phyloP scores from a whole-genome alignment of 2,113 vertebrate species.

The Phycodurus eques region DNA sequence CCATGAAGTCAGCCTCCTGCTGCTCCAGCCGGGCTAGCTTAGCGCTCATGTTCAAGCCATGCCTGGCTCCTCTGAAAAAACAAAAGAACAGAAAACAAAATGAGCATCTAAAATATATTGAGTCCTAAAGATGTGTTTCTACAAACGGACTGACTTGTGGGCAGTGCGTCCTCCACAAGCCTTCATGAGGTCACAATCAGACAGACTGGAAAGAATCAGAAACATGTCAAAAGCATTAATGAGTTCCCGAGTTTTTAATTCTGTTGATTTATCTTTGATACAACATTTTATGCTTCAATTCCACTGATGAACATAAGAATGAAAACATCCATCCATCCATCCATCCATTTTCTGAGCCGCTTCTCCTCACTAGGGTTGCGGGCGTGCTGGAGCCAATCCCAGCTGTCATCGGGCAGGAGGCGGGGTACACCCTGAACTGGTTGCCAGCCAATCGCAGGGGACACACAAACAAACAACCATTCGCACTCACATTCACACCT shows the following conservation, averaged over 20 bases:
- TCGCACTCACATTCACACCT: too few species aligned
- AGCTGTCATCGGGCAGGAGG: too few species aligned
- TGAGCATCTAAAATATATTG: conserved; percentile 77
- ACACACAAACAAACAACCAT: too few species aligned
- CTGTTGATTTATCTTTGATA: too few species aligned
- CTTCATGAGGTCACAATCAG: conserved; percentile 80
- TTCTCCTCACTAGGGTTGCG: too few species aligned
- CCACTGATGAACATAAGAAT: background rate
- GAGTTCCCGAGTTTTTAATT: too few species aligned
- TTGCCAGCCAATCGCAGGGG: too few species aligned
- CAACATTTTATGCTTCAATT: background rate
- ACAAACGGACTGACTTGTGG: conserved; percentile 82
- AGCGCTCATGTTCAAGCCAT: conserved; percentile 88
- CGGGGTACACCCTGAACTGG: too few species aligned
- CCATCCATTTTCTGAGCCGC: too few species aligned
- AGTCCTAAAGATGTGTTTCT: conserved; percentile 19
- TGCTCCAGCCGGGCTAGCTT: conserved; percentile 89
- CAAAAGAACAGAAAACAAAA: background rate
- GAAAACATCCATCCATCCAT: too few species aligned
- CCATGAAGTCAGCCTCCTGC: conserved; percentile 89
- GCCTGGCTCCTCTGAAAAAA: conserved; percentile 80
- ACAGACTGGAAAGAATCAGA: conserved; percentile 68
- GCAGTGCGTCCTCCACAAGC: conserved; percentile 89
- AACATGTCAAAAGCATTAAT: background rate
- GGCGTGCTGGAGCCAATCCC: too few species aligned